Percentiles rank a stretch among this genome's conserved stretches.
phyloP scores from a whole-genome alignment of 92 coral and sea anemone genomes.

The Pocillopora grandis region DNA sequence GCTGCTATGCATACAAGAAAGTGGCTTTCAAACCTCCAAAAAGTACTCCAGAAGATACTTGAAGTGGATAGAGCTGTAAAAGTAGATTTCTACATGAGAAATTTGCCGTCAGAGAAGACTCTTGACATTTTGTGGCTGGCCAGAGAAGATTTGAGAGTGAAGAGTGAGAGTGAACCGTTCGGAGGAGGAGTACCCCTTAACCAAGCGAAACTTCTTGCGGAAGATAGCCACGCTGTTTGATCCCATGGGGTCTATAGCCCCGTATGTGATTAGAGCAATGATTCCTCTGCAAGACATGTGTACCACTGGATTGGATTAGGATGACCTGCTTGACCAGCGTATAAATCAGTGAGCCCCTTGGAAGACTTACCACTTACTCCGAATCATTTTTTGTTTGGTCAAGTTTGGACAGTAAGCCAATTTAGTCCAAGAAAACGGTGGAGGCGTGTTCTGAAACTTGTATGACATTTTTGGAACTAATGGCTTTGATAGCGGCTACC shows the following conservation, averaged over 20 bases:
- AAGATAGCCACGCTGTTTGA: not conserved
- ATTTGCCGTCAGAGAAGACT: constrained; percentile 49
- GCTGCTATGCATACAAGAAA: constrained; percentile 66
- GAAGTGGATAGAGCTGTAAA: not conserved
- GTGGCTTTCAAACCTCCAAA: constrained; percentile 55
- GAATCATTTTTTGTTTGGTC: too few species aligned
- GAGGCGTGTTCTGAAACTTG: too few species aligned
- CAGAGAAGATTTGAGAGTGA: too few species aligned
- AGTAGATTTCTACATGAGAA: not conserved
- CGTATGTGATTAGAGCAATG: too few species aligned
- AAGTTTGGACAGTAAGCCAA: too few species aligned
- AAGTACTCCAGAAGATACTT: constrained; percentile 42
- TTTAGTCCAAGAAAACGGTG: too few species aligned
- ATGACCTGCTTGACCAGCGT: too few species aligned
- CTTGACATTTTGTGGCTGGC: not conserved
- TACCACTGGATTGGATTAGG: too few species aligned
- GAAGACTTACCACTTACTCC: too few species aligned
- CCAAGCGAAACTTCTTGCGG: not conserved
- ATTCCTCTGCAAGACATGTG: too few species aligned
- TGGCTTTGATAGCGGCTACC: constrained; percentile 36
- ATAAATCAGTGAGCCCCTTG: too few species aligned
- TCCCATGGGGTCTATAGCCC: not conserved
- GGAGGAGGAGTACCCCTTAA: not conserved
- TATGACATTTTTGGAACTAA: too few species aligned
- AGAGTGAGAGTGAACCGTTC: not conserved